These are phyloP conservation scores for Drosophila tanythrix DNA, from an alignment of 2,888 invertebrate species.

Conservation along the genomic window DNA sequence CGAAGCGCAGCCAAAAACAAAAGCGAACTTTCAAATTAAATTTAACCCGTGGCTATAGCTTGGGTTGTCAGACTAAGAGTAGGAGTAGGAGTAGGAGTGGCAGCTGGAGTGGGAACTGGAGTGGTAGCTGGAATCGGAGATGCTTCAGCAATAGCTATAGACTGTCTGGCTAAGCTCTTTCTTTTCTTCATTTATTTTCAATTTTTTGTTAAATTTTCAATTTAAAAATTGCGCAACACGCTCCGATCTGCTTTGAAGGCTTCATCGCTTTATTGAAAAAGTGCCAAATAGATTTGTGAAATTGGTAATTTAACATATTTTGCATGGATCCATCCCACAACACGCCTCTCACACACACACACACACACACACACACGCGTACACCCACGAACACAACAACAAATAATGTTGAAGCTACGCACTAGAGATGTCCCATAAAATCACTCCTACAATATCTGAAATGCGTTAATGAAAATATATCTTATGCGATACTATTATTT, in stretches of 20 bases:
- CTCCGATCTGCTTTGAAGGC: constrained; percentile 4
- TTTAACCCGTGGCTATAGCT: constrained; percentile 68
- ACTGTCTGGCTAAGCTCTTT: constrained; percentile 53
- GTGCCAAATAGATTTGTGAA: constrained; percentile 63
- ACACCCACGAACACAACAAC: neutral
- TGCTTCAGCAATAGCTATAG: constrained; percentile 11
- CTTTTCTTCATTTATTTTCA: neutral
- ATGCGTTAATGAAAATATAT: neutral
- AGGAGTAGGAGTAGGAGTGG: neutral
- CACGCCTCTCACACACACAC: neutral
- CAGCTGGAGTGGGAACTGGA: neutral
- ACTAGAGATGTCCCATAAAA: constrained; percentile 35
- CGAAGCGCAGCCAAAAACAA: constrained; percentile 62
- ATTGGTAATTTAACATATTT: constrained; percentile 70
- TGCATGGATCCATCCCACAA: neutral
- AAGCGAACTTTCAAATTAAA: constrained; percentile 74
- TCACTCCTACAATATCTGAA: neutral
- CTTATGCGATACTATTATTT: neutral
- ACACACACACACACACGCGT: constrained; percentile 8
- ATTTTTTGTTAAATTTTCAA: constrained; percentile 54
- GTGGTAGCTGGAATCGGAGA: neutral
- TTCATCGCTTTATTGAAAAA: constrained; percentile 52
- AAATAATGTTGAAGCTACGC: neutral
- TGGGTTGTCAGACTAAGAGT: neutral
- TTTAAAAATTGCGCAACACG: constrained; percentile 58